Evolutionary conservation across 2,888 invertebrate genomes (phyloP).

Genomic region (Parelbella ahira): DNA sequence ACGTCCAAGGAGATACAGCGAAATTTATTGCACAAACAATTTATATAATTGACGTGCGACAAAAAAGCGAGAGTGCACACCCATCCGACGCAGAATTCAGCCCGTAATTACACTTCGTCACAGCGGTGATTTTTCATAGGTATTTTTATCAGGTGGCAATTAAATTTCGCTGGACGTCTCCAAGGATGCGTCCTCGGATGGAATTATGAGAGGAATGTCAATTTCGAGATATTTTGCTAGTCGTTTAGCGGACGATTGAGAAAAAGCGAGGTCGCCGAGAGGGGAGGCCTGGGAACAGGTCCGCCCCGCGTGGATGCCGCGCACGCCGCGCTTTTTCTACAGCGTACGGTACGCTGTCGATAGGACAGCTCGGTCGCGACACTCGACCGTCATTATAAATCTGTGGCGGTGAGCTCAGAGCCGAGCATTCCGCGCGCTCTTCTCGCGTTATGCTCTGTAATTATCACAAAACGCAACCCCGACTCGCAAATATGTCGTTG

Average conservation of each 20-base stretch:
- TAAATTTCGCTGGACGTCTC: conserved; percentile 57
- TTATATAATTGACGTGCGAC: conserved; percentile 78
- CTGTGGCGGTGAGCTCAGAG: conserved; percentile 74
- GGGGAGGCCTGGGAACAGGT: conserved; percentile 62
- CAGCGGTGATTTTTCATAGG: conserved; percentile 56
- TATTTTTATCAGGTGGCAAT: conserved; percentile 58
- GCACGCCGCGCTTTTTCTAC: conserved; percentile 60
- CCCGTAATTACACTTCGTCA: conserved; percentile 65
- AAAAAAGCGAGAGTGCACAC: conserved; percentile 75
- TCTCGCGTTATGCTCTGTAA: conserved; percentile 75
- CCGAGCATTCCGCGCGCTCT: conserved; percentile 68
- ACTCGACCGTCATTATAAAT: conserved; percentile 75
- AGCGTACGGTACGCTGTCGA: conserved; percentile 50
- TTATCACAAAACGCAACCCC: conserved; percentile 76
- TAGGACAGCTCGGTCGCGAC: conserved; percentile 60
- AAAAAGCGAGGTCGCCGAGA: conserved; percentile 53
- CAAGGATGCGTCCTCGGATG: conserved; percentile 70
- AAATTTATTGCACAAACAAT: conserved; percentile 79
- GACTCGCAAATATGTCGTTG: conserved; percentile 79
- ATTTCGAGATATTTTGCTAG: conserved; percentile 76
- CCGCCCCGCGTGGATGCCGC: conserved; percentile 60
- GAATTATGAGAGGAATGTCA: conserved; percentile 76
- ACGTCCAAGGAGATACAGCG: conserved; percentile 71
- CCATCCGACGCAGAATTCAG: conserved; percentile 61
- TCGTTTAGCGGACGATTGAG: conserved; percentile 55